Conservation (phyloP, 2,888 invertebrate species). For the Tetrapedia diversipes region DNA sequence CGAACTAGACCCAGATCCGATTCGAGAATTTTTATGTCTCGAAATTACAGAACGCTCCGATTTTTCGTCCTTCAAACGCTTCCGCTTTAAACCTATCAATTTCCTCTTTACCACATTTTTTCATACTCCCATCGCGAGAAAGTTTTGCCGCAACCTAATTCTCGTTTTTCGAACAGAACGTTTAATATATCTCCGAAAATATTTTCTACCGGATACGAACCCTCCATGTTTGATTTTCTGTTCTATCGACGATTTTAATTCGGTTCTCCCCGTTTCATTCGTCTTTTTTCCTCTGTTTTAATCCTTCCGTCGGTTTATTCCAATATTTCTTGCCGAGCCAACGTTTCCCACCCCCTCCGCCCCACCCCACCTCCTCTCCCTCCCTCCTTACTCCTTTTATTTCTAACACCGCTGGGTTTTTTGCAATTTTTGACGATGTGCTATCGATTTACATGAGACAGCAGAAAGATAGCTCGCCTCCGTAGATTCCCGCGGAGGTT, state of each 20-base stretch:
- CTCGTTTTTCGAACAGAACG: too few relatives aligned
- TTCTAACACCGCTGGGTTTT: conserved; percentile 35
- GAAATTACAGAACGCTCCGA: too few relatives aligned
- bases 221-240: neutral
- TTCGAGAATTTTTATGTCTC: too few relatives aligned
- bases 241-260: neutral
- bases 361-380: neutral
- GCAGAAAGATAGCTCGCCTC: conserved; percentile 37
- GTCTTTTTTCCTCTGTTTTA: neutral
- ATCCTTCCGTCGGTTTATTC: neutral
- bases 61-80: neutral
- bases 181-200: neutral
- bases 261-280: neutral
- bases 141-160: too few relatives aligned
- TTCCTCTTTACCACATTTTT: neutral
- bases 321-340: neutral
- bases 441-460: conserved; percentile 65
- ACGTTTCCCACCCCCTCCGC: neutral
- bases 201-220: neutral
- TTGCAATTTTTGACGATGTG: conserved; percentile 55
- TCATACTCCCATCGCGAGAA: too few relatives aligned
- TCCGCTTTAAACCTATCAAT: neutral
- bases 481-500: conserved; percentile 34
- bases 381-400: neutral
- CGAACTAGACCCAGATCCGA: too few relatives aligned